Conservation (phyloP, 2,113 vertebrate genomes). For the Pollachius pollachius region DNA sequence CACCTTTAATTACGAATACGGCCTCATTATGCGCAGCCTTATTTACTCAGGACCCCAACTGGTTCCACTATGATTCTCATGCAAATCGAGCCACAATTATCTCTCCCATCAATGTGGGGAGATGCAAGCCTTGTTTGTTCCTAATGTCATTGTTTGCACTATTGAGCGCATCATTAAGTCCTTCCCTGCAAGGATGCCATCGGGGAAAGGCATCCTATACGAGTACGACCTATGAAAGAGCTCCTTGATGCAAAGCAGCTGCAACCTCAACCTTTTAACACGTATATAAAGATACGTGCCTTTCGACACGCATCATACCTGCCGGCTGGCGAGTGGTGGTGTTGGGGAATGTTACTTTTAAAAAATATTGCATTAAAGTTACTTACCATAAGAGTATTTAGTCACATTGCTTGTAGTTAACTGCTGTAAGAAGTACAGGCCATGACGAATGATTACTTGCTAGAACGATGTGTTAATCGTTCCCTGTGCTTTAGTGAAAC, state of each 20-base stretch:
- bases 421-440: too few species aligned
- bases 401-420: too few species aligned
- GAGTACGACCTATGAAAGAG: constrained; percentile 17
- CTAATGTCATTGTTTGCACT: constrained; percentile 61
- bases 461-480: too few species aligned
- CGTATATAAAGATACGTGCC: too few species aligned
- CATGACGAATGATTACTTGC: too few species aligned
- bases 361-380: too few species aligned
- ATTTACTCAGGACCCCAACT: constrained; percentile 58
- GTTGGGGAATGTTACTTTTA: too few species aligned
- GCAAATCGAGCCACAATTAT: constrained; percentile 70
- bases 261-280: constrained; percentile 15
- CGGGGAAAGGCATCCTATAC: constrained; percentile 35
- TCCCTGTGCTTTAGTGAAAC: too few species aligned
- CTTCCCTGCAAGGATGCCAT: constrained; percentile 39
- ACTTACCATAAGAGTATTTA: too few species aligned
- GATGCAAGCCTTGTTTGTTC: constrained; percentile 60
- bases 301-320: too few species aligned
- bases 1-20: constrained; percentile 59
- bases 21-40: constrained; percentile 50
- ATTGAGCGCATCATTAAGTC: constrained; percentile 60
- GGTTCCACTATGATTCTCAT: constrained; percentile 64
- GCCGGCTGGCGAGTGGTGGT: too few species aligned
- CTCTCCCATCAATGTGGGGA: constrained; percentile 56
- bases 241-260: constrained; percentile 25